Conservation (phyloP, 2,888 invertebrate genomes). For the Coleophora flavipennella region DNA sequence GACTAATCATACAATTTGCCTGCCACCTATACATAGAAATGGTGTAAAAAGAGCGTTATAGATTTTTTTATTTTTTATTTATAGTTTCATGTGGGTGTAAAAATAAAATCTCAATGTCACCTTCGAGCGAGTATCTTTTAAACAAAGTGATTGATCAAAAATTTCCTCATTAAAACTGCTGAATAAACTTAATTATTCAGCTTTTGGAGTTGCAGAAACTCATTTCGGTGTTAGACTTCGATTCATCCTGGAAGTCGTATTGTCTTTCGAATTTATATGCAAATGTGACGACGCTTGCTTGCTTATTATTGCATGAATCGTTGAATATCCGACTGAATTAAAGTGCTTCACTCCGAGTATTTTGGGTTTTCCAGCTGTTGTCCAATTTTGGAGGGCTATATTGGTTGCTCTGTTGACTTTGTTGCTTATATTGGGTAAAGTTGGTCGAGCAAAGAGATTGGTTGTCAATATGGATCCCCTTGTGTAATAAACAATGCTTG, state of each 20-base stretch:
- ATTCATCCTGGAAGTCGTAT: constrained; percentile 29
- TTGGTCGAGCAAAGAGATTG: neutral
- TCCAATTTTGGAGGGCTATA: constrained; percentile 9
- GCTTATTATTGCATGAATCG: constrained; percentile 27
- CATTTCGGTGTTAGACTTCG: constrained; percentile 35
- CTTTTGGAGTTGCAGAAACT: constrained; percentile 29
- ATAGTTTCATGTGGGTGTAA: no score
- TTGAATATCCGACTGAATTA: no score
- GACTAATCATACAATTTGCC: no score
- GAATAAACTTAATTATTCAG: constrained; percentile 33
- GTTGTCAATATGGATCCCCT: neutral
- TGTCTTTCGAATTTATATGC: constrained; percentile 48
- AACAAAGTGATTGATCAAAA: neutral
- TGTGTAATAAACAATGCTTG: no score
- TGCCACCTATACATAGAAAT: no score
- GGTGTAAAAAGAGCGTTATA: no score
- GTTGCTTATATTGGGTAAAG: constrained; percentile 16
- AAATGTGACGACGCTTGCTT: constrained; percentile 30
- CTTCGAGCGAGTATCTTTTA: no score
- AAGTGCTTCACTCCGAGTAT: no score
- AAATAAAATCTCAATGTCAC: no score
- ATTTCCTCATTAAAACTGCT: constrained; percentile 24
- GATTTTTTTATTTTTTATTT: no score
- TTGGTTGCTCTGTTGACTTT: no score
- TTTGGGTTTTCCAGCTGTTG: no score